phyloP scores from a whole-genome alignment of 2,797 vertebrate genomes.

The Mormyrops attenuatus region DNA sequence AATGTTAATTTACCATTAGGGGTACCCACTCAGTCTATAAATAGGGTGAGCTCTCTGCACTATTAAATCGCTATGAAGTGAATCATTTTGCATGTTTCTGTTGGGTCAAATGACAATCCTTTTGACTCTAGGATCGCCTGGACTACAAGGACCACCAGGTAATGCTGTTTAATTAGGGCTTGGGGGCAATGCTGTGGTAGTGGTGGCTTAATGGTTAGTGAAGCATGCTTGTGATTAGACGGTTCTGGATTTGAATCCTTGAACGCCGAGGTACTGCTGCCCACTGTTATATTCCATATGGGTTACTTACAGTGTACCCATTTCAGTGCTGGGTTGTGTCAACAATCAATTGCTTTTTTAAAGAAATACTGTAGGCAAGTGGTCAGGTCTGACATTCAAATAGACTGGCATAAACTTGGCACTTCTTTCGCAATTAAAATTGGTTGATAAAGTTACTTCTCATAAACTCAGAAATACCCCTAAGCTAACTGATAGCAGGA shows the following conservation, averaged over 20 bases:
- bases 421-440: not conserved
- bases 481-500: not conserved
- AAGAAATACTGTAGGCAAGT: not conserved
- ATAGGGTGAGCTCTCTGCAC: not conserved
- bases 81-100: not conserved
- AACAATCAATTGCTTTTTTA: not conserved
- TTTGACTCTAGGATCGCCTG: slow-evolving; percentile 66
- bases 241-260: not conserved
- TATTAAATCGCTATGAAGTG: not conserved
- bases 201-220: not conserved
- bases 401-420: too few species aligned
- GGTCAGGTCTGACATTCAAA: not conserved
- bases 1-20: not conserved
- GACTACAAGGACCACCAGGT: slow-evolving; percentile 90
- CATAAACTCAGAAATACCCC: not conserved
- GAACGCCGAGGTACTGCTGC: not conserved
- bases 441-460: not conserved
- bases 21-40: not conserved
- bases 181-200: not conserved
- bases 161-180: slow-evolving; percentile 25
- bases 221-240: not conserved
- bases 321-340: not conserved
- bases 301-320: not conserved
- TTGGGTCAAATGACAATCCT: slow-evolving; percentile 2
- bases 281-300: not conserved